These are phyloP conservation scores for Staurois parvus DNA, from an alignment of 2,797 vertebrate genomes.

Conservation along the genomic window DNA sequence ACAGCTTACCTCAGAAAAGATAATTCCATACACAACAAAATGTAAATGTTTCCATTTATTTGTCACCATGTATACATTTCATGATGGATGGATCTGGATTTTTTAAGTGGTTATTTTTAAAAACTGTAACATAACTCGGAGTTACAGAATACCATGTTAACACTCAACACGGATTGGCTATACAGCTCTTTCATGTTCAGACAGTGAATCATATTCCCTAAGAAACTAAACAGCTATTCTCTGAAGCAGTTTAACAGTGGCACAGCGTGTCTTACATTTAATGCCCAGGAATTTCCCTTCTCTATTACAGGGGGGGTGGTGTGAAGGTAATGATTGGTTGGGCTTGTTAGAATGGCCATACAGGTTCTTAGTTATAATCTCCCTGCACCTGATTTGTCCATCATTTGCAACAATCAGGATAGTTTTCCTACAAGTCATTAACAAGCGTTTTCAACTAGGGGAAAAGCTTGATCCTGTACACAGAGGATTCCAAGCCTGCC, in stretches of 20 bases:
- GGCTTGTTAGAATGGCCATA: too few species aligned
- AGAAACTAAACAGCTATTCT: background rate
- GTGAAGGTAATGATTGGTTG: too few species aligned
- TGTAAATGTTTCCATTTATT: background rate
- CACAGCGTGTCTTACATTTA: too few species aligned
- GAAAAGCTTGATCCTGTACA: too few species aligned
- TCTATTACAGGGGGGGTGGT: too few species aligned
- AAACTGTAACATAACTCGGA: background rate
- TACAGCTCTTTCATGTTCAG: background rate
- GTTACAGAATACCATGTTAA: background rate
- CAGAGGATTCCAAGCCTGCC: too few species aligned
- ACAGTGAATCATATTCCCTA: constrained; percentile 39
- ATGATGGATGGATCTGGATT: background rate
- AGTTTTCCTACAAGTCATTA: too few species aligned
- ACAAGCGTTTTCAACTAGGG: too few species aligned
- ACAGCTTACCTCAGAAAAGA: background rate
- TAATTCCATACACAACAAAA: background rate
- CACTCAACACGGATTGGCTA: background rate
- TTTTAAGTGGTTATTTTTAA: background rate
- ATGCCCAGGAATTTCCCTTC: too few species aligned
- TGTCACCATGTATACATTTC: background rate
- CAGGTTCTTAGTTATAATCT: too few species aligned
- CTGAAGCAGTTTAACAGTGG: background rate
- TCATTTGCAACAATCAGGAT: too few species aligned
- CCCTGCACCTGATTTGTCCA: too few species aligned